A percentile compares a stretch with the other conserved stretches of the same genome.
Conservation (phyloP, 2,113 vertebrate genomes). For the Albula glossodonta region DNA sequence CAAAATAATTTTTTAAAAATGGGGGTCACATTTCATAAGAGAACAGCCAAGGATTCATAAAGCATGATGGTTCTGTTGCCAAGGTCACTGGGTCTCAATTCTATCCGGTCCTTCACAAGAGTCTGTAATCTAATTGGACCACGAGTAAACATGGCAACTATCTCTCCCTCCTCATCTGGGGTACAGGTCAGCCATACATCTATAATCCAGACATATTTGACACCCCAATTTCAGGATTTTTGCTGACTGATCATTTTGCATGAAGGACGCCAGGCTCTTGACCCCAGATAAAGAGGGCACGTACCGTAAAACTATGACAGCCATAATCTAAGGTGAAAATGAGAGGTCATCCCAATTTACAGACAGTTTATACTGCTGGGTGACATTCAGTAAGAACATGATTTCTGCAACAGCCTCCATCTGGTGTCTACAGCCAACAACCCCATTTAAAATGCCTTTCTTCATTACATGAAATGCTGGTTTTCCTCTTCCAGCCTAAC, state of each 20-base stretch:
- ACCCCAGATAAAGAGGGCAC: neutral
- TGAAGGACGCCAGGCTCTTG: neutral
- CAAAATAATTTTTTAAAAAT: too few species aligned
- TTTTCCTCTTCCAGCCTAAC: too few species aligned
- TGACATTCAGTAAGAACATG: neutral
- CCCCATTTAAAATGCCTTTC: too few species aligned
- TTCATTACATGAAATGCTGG: too few species aligned
- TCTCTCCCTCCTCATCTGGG: neutral
- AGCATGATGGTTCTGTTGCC: too few species aligned
- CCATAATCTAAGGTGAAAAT: neutral
- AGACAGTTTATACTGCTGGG: neutral
- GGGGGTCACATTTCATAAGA: too few species aligned
- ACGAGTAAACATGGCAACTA: neutral
- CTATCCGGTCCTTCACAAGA: neutral
- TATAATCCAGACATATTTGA: neutral
- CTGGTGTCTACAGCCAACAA: too few species aligned
- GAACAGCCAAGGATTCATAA: too few species aligned
- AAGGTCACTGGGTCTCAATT: neutral
- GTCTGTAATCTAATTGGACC: neutral
- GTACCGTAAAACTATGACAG: neutral
- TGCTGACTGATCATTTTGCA: neutral
- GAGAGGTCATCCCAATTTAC: neutral
- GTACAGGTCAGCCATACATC: neutral
- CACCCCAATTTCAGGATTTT: neutral
- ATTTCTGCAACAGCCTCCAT: neutral